These are phyloP conservation scores for Anthonomus grandis DNA, from an alignment of 1,140 invertebrate species.

Conservation along the genomic window DNA sequence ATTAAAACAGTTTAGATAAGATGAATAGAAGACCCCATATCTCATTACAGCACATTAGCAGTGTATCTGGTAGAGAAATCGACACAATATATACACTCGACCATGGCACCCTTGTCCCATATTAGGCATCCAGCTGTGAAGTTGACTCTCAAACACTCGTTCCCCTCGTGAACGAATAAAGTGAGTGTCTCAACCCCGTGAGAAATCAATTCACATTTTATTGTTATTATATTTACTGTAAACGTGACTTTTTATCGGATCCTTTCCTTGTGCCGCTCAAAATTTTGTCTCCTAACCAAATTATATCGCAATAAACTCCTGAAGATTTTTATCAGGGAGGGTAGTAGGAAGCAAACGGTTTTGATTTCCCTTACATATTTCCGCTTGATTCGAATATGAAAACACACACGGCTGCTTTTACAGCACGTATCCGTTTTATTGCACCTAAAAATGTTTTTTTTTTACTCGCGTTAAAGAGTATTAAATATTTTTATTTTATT, in stretches of 20 bases:
- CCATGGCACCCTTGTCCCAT: conserved; percentile 27
- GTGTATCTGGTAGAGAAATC: conserved; percentile 21
- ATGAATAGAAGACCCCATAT: too few species aligned
- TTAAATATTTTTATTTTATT: conserved; percentile 25
- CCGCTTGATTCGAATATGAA: conserved; percentile 23
- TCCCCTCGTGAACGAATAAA: conserved; percentile 30
- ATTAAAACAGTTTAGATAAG: too few species aligned
- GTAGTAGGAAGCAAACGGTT: conserved; percentile 21
- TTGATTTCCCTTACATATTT: conserved; percentile 22
- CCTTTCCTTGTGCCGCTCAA: conserved; percentile 29
- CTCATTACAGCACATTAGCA: conserved; percentile 21
- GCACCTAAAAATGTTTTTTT: conserved; percentile 20
- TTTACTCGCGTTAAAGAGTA: conserved; percentile 20
- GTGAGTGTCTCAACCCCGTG: conserved; percentile 35
- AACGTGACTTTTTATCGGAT: conserved; percentile 42
- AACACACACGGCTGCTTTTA: conserved; percentile 14
- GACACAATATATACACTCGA: conserved; percentile 15
- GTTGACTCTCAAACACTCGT: conserved; percentile 21
- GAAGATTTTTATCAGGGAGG: conserved; percentile 29
- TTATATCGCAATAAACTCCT: conserved; percentile 38
- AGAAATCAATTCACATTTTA: conserved; percentile 48
- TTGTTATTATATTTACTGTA: conserved; percentile 47
- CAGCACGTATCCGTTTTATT: conserved; percentile 23
- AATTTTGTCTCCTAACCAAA: conserved; percentile 39
- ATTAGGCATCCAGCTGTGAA: conserved; percentile 39